Evolutionary conservation across 2,113 vertebrate genomes (phyloP).

Genomic region (Equus przewalskii): DNA sequence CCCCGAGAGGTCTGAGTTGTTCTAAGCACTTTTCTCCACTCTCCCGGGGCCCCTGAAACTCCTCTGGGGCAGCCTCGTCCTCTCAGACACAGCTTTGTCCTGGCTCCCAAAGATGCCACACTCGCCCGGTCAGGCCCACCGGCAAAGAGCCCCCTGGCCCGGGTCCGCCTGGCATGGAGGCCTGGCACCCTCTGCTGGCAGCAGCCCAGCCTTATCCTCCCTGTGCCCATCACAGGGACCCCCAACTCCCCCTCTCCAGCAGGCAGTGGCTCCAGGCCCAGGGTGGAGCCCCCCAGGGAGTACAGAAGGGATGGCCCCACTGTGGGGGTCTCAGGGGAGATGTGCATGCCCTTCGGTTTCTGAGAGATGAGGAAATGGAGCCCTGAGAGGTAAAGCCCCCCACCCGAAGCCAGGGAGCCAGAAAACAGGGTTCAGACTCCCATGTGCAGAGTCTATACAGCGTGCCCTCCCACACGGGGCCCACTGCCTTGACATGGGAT

Average conservation of each 20-base stretch:
- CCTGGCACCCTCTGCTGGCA: background rate
- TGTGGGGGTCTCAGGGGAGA: background rate
- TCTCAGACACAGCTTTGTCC: background rate
- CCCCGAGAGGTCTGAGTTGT: background rate
- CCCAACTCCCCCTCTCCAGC: background rate
- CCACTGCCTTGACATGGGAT: background rate
- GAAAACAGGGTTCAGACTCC: background rate
- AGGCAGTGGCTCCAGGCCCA: background rate
- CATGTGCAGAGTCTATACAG: background rate
- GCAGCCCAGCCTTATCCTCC: background rate
- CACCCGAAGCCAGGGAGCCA: background rate
- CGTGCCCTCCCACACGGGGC: background rate
- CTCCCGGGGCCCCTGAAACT: background rate
- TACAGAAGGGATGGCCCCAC: background rate
- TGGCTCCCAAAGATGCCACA: background rate
- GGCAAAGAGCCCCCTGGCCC: background rate
- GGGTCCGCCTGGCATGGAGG: background rate
- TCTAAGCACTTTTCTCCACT: background rate
- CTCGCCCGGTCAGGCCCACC: background rate
- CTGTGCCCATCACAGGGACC: background rate
- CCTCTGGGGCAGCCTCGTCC: background rate
- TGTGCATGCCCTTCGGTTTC: background rate
- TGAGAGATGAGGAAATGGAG: background rate
- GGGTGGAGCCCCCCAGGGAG: background rate
- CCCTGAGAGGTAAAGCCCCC: background rate